Conservation (phyloP, 2,888 invertebrate species). For the Hylaea fasciaria region DNA sequence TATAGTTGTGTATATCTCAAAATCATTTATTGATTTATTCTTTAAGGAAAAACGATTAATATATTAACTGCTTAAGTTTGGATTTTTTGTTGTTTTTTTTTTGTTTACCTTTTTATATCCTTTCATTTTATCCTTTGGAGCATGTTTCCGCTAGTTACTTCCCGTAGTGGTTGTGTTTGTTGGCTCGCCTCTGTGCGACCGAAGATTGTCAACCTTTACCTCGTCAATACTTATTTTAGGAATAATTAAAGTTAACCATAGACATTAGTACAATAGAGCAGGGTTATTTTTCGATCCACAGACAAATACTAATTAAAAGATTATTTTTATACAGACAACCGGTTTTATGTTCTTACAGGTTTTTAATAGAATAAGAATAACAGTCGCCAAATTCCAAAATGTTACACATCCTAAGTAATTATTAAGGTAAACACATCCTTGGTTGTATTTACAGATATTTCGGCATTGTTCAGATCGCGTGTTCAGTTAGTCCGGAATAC, state of each 20-base stretch:
- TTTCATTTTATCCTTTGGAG: constrained; percentile 68
- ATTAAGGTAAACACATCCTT: constrained; percentile 79
- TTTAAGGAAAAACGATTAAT: constrained; percentile 84
- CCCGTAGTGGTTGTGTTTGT: constrained; percentile 59
- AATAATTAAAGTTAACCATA: constrained; percentile 84
- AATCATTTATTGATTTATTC: constrained; percentile 85
- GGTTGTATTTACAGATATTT: constrained; percentile 71
- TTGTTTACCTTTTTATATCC: constrained; percentile 65
- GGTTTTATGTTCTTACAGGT: constrained; percentile 82
- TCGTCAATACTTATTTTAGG: constrained; percentile 82
- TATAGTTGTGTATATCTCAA: constrained; percentile 85
- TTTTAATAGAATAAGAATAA: constrained; percentile 72
- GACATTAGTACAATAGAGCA: constrained; percentile 84
- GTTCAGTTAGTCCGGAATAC: constrained; percentile 71
- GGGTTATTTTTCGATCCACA: constrained; percentile 85
- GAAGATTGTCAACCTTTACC: constrained; percentile 82
- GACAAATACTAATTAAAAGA: constrained; percentile 79
- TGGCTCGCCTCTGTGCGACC: constrained; percentile 65
- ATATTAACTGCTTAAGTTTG: constrained; percentile 85
- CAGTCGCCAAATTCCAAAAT: constrained; percentile 74
- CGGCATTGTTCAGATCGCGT: constrained; percentile 74
- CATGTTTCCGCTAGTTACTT: constrained; percentile 59
- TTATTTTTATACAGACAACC: constrained; percentile 85
- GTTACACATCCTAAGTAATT: constrained; percentile 73
- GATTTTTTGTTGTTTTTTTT: constrained; percentile 81